A percentile compares a stretch with the other conserved stretches of the same genome.
phyloP scores from a whole-genome alignment of 2,797 vertebrate genomes.

The Myioborus melanocephalus region DNA sequence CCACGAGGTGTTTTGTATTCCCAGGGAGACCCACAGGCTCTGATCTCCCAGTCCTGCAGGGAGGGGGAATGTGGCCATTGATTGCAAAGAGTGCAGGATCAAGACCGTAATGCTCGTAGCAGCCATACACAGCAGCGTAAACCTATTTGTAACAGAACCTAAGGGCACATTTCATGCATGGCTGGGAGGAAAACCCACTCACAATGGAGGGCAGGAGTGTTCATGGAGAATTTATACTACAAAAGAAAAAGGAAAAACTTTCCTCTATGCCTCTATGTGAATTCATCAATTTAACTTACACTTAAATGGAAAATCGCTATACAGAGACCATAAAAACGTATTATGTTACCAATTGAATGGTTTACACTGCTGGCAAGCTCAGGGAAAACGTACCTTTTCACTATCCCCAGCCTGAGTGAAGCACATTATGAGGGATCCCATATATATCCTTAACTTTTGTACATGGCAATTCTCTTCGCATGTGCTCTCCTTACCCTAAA shows the following conservation, averaged over 20 bases:
- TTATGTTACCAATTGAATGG: conserved; percentile 73
- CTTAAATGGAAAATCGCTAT: conserved; percentile 76
- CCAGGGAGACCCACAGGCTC: neutral
- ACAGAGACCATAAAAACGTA: conserved; percentile 74
- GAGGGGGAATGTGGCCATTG: conserved; percentile 5
- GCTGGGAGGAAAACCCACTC: conserved; percentile 59
- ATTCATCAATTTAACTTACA: conserved; percentile 76
- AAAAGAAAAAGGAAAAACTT: conserved; percentile 61
- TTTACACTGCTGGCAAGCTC: conserved; percentile 71
- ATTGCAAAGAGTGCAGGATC: conserved; percentile 57
- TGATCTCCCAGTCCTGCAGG: neutral
- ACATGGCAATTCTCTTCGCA: conserved; percentile 54
- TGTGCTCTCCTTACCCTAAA: conserved; percentile 62
- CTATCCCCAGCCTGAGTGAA: conserved; percentile 64
- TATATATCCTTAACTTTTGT: conserved; percentile 72
- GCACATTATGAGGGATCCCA: conserved; percentile 66
- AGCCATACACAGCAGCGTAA: conserved; percentile 53
- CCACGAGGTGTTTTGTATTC: neutral
- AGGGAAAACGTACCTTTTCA: conserved; percentile 69
- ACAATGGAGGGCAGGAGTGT: conserved; percentile 53
- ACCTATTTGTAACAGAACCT: conserved; percentile 60
- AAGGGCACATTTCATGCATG: conserved; percentile 61
- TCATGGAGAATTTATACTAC: conserved; percentile 71
- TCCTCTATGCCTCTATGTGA: conserved; percentile 65
- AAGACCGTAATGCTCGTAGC: conserved; percentile 51